Evolutionary conservation across 23 tunicate genomes (phyloP).

Genomic region (Ascidia mentula): DNA sequence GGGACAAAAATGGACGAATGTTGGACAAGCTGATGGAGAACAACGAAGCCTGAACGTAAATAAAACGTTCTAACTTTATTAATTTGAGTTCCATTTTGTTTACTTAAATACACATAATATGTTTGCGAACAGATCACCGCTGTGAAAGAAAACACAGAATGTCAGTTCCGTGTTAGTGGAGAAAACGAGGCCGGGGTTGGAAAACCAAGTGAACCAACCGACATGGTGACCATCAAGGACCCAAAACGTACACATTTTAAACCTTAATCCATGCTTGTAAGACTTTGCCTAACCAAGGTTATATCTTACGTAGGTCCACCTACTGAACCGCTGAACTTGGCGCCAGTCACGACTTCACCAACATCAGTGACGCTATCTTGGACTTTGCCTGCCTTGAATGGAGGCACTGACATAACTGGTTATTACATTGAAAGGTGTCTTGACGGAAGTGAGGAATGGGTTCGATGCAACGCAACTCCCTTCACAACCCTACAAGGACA

Average conservation of each 20-base stretch:
- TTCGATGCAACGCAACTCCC: constrained; percentile 77
- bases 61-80: background rate
- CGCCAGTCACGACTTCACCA: constrained; percentile 35
- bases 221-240: constrained; percentile 59
- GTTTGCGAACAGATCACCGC: constrained; percentile 34
- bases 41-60: constrained; percentile 42
- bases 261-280: background rate
- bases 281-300: background rate
- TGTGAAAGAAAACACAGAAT: constrained; percentile 86
- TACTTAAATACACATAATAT: background rate
- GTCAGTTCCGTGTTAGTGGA: constrained; percentile 82
- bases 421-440: constrained; percentile 88
- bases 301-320: constrained; percentile 46
- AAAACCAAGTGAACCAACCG: constrained; percentile 66
- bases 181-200: constrained; percentile 97
- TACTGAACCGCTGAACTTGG: constrained; percentile 57
- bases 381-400: constrained; percentile 77
- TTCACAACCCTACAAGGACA: constrained; percentile 48
- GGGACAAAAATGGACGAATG: constrained; percentile 55
- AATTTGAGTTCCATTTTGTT: background rate
- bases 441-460: constrained; percentile 92
- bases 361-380: constrained; percentile 59
- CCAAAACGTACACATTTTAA: constrained; percentile 52
- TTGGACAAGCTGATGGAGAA: constrained; percentile 56
- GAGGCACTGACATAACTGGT: constrained; percentile 76